Evolutionary conservation across 2,797 vertebrate genomes (phyloP), one percentile per base, ranked within the genome.

Genomic region (Crocodylus rhombifer): DNA sequence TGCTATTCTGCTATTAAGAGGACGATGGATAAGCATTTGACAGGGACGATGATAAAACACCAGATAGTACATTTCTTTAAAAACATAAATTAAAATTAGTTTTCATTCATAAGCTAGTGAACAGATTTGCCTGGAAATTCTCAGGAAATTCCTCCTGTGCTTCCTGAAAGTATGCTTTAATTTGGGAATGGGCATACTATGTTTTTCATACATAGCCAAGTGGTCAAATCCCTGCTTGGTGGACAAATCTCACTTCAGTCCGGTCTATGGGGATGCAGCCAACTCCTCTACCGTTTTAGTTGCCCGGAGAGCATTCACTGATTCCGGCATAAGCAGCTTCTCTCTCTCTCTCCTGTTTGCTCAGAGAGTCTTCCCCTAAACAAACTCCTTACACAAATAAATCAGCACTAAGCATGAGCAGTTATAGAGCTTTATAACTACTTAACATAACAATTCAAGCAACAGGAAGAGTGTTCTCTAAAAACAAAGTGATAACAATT

Each of bases 291-390:
- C 15, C 3, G 0, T 65, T 86, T 88, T 26, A 92, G 77, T 79
- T 89, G 62, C 91, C 87, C 65, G 60, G 89, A n/a, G 81, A 56
- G 11, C 71, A 77, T 0, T 33, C 12, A 73, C 60, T 88, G 63
- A 92, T 51, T 84, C 71, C 88, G 18, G 93, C 75, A 87, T 58
- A 12, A 91, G 90, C 75, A 85, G 75, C 58, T 88, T 77, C 81
- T 82, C 0, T 15, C n/a, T 75, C 79, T 77, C 89, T 85, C 57
- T 93, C 20, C 90, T 67, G 30, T 88, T 95, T 86, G 84, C 75
- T 65, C 80, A 76, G 21, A 64, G 73, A 91, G 16, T 26, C 78
- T 85, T 77, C 76, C 84, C 84, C 90, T 67, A 92, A 91, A 87
- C 64, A 85, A 62, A 55, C 13, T 25, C 81, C 76, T 17, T 51